These are phyloP conservation scores for Erannis defoliaria DNA, from an alignment of 2,888 invertebrate genomes.

Conservation along the genomic window DNA sequence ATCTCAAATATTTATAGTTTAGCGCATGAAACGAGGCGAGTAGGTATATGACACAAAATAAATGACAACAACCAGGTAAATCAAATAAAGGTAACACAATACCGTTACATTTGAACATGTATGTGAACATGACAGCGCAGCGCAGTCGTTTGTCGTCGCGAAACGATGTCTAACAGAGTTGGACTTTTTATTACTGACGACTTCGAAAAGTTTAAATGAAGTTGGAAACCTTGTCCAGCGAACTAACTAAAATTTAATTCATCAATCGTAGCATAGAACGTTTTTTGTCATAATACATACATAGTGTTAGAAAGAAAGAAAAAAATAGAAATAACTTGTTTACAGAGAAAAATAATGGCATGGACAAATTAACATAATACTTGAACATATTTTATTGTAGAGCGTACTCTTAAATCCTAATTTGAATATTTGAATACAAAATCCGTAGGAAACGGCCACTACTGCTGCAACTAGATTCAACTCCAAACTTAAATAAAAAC, in stretches of 20 bases:
- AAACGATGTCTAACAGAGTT: neutral
- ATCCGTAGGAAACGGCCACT: neutral
- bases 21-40: neutral
- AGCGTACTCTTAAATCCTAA: neutral
- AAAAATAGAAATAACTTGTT: no score
- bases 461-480: neutral
- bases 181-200: neutral
- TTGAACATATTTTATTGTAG: no score
- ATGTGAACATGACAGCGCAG: neutral
- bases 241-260: no score
- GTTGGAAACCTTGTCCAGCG: no score
- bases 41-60: no score
- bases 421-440: neutral
- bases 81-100: neutral
- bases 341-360: no score
- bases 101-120: neutral
- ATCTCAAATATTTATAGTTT: neutral
- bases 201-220: no score
- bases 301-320: no score
- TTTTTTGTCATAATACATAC: no score
- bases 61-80: neutral
- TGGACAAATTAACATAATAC: no score
- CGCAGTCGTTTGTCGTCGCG: neutral
- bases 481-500: constrained; percentile 4
- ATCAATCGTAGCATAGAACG: no score